Base-by-base conservation (phyloP, 1,140 invertebrate species). In the Lordiphosa mommai region DNA sequence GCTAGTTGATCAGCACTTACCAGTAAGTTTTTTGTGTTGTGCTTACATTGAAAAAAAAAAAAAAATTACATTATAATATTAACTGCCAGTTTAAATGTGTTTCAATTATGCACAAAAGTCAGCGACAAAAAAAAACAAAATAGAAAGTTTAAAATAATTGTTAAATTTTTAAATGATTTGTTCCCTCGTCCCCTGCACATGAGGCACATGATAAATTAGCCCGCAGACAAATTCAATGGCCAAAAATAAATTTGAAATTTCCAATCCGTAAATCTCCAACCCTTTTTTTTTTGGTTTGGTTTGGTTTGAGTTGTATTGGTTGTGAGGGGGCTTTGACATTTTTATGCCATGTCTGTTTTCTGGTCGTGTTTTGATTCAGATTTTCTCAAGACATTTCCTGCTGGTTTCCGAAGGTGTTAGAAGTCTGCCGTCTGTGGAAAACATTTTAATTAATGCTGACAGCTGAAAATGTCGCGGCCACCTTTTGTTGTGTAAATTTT, bases 371-470 rank as follows among this genome's bases (percentile, higher is more conserved):
- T 82, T 70, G 57, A 71, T 80, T 66, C 56, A 57, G 40, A 57
- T 59, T 52, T 33, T 38, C 56, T 37, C 7, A 41, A 63, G 57
- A 82, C 76, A 76, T 80, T 82, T 84, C 74, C 74, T 77, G 49
- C 60, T 46, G 37, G 14, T 13, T 10, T 57, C 23, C 27, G 40
- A 27, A 82, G 77, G 76, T 84, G 76, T 80, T 65, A 72, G 73
- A 79, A 65, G 43, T 79, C 73, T 32, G 61, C 56, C 66, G 72
- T 44, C 48, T 65, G 41, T 44, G 4, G 57, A 76, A 74, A 84
- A 76, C 77, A 82, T 84, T 82, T 82, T 84, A 82, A 82, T 82
- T 82, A 82, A 82, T 84, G 76, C 67, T 71, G 76, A 84, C 76
- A 82, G 76, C 76, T 82, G 77, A 47, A 82, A 71, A 77, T 60